Percentiles rank a stretch among this genome's conserved stretches.
phyloP scores from a whole-genome alignment of 2,113 vertebrate species.

The Sardina pilchardus region DNA sequence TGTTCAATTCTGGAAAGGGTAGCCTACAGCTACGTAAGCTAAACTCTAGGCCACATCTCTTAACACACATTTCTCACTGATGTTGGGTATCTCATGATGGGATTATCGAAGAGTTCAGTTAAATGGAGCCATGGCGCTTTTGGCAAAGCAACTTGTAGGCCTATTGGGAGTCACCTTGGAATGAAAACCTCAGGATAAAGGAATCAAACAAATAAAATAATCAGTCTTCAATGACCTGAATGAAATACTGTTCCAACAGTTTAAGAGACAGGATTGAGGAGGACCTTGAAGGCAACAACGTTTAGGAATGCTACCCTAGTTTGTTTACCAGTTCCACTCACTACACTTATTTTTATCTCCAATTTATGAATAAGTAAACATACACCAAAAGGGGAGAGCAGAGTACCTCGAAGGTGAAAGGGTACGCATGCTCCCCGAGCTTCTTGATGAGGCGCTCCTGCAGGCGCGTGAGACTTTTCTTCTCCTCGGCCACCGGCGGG shows the following conservation, averaged over 20 bases:
- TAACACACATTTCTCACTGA: not conserved
- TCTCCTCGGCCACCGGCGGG: conserved; percentile 80
- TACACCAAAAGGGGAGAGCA: not conserved
- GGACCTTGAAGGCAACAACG: too few relatives aligned
- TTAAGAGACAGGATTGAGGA: not conserved
- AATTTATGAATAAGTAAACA: not conserved
- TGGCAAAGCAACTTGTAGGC: not conserved
- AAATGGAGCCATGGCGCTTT: not conserved
- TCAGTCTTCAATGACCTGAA: not conserved
- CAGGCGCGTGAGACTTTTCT: conserved; percentile 83
- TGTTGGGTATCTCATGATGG: too few relatives aligned
- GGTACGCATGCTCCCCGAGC: conserved; percentile 90
- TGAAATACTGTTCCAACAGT: not conserved
- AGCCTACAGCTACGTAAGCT: too few relatives aligned
- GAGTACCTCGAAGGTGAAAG: conserved; percentile 89
- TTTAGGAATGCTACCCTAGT: too few relatives aligned
- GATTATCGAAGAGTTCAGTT: too few relatives aligned
- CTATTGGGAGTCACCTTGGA: not conserved
- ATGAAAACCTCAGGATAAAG: not conserved
- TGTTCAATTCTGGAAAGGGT: not conserved
- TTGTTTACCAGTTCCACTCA: too few relatives aligned
- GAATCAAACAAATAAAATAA: not conserved
- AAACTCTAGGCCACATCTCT: not conserved
- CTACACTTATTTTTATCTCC: too few relatives aligned
- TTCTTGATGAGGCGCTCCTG: conserved; percentile 96